Conservation (phyloP, 1,140 invertebrate species). For the Drosophila novamexicana region DNA sequence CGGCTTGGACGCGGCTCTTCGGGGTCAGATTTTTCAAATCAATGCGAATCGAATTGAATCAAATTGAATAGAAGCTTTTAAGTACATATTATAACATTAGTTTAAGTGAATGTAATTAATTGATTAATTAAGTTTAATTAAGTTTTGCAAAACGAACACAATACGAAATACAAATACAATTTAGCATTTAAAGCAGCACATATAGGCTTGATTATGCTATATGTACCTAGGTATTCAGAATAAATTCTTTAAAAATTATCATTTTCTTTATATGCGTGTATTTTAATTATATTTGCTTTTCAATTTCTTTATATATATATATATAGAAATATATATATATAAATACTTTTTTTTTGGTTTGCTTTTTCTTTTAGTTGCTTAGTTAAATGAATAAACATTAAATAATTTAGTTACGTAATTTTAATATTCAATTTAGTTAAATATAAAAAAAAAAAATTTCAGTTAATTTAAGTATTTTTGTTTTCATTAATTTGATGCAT, state of each 20-base stretch:
- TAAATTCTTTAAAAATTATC: slow-evolving; percentile 30
- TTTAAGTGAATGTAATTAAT: slow-evolving; percentile 46
- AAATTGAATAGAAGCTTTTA: slow-evolving; percentile 54
- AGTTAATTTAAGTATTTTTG: slow-evolving; percentile 52
- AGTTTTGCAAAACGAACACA: slow-evolving; percentile 68
- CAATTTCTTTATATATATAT: neutral
- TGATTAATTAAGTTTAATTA: slow-evolving; percentile 37
- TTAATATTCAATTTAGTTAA: slow-evolving; percentile 75
- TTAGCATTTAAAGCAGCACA: slow-evolving; percentile 37
- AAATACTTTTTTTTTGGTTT: slow-evolving; percentile 19
- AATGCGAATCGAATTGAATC: slow-evolving; percentile 65
- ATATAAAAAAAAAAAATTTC: slow-evolving; percentile 59
- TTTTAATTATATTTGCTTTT: slow-evolving; percentile 24
- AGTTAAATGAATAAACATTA: slow-evolving; percentile 75
- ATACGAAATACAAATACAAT: slow-evolving; percentile 64
- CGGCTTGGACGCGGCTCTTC: slow-evolving; percentile 44
- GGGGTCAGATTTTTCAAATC: slow-evolving; percentile 44
- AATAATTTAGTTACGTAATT: slow-evolving; percentile 75
- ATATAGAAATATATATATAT: neutral
- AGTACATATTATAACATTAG: slow-evolving; percentile 50
- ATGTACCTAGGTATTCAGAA: slow-evolving; percentile 21
- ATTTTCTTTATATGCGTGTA: slow-evolving; percentile 39
- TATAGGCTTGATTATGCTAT: neutral
- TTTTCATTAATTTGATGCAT: slow-evolving; percentile 20
- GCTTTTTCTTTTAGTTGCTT: slow-evolving; percentile 42